Evolutionary conservation across 2,113 vertebrate species (phyloP).

Genomic region (Camelus bactrianus): DNA sequence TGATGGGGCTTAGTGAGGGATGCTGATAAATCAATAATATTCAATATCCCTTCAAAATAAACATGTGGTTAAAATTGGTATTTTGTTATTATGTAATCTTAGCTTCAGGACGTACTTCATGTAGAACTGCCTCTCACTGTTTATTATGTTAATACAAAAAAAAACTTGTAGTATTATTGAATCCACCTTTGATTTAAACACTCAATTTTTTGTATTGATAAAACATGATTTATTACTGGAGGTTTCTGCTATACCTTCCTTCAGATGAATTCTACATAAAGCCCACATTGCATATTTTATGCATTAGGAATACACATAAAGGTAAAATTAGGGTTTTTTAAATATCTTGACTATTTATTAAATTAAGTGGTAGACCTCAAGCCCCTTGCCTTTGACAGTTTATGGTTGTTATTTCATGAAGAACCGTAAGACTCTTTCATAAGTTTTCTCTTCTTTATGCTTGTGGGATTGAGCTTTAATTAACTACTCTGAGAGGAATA

Average conservation of each 20-base stretch:
- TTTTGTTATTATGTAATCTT: not conserved
- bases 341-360: not conserved
- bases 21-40: not conserved
- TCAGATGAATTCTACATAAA: not conserved
- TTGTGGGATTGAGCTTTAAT: not conserved
- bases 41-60: not conserved
- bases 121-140: not conserved
- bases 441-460: not conserved
- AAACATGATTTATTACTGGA: not conserved
- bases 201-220: not conserved
- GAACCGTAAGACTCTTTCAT: not conserved
- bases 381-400: not conserved
- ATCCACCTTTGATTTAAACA: not conserved
- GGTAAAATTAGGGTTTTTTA: not conserved
- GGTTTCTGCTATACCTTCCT: not conserved
- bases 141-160: not conserved
- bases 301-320: not conserved
- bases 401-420: not conserved
- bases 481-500: not conserved
- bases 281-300: not conserved
- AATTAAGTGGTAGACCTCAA: not conserved
- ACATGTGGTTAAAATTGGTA: not conserved
- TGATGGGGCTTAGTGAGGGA: not conserved
- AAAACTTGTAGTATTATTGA: not conserved
- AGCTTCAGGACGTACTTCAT: not conserved